Evolutionary conservation across 2,888 invertebrate genomes (phyloP).

Genomic region (Noctua janthina): DNA sequence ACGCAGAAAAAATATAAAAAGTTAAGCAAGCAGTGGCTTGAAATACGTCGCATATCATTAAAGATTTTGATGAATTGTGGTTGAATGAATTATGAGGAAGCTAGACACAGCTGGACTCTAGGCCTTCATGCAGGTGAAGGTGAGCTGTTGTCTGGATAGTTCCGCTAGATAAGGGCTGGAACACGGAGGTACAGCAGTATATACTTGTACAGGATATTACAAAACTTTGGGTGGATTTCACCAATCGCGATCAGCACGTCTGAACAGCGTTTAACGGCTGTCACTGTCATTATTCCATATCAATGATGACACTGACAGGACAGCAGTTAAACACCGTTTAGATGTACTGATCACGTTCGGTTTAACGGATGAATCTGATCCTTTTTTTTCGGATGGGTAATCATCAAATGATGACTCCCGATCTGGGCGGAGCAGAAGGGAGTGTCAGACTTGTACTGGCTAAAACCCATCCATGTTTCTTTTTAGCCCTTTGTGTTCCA

Average conservation of each 20-base stretch:
- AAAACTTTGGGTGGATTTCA: background rate
- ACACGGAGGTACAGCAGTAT: background rate
- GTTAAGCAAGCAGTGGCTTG: constrained; percentile 3
- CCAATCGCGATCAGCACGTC: background rate
- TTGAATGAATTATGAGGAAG: background rate
- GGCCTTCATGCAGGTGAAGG: background rate
- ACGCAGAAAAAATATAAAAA: constrained; percentile 4
- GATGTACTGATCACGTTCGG: background rate
- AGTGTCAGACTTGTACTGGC: too few species aligned
- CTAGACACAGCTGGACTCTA: background rate
- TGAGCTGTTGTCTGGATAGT: background rate
- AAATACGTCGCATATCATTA: background rate
- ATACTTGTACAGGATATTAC: background rate
- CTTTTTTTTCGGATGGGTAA: too few species aligned
- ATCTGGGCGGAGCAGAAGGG: too few species aligned
- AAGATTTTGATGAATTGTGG: constrained; percentile 5
- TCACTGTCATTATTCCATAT: background rate
- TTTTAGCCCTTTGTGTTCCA: too few species aligned
- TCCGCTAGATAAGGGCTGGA: background rate
- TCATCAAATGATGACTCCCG: too few species aligned
- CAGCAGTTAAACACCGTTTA: background rate
- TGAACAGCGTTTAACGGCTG: background rate
- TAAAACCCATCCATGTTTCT: too few species aligned
- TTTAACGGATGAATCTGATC: background rate
- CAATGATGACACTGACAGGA: background rate